A percentile compares a stretch with the other conserved stretches of the same genome.
Conservation (phyloP, 2,888 invertebrate species). For the Harmothoe impar region DNA sequence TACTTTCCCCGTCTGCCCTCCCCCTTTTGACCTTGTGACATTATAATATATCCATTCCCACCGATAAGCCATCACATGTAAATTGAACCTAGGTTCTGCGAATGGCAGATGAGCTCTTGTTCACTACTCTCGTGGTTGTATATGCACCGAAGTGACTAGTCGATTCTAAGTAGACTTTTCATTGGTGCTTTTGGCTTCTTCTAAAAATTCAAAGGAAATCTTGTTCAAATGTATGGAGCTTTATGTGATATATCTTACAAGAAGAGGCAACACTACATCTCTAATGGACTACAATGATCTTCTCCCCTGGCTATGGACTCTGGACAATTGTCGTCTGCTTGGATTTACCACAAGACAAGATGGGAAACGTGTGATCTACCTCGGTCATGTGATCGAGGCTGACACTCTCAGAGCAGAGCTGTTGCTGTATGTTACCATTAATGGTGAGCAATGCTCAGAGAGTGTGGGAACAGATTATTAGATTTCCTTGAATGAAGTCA, state of each 20-base stretch:
- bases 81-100: neutral
- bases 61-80: constrained; percentile 9
- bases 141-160: constrained; percentile 27
- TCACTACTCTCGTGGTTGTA: constrained; percentile 6
- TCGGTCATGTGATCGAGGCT: neutral
- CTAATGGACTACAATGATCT: neutral
- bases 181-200: constrained; percentile 29
- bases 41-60: constrained; percentile 11
- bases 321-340: neutral
- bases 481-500: neutral
- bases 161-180: constrained; percentile 7
- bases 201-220: neutral
- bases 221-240: neutral
- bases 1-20: neutral
- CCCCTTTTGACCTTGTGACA: neutral
- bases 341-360: neutral
- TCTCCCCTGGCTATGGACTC: neutral
- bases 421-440: too few species aligned
- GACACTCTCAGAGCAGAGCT: neutral
- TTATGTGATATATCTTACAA: neutral
- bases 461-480: neutral
- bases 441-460: neutral
- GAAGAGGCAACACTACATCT: neutral
- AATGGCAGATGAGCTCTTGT: neutral
- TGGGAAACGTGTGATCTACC: neutral